These are phyloP conservation scores for Colinus virginianus DNA, from an alignment of 2,113 vertebrate genomes.

Conservation along the genomic window DNA sequence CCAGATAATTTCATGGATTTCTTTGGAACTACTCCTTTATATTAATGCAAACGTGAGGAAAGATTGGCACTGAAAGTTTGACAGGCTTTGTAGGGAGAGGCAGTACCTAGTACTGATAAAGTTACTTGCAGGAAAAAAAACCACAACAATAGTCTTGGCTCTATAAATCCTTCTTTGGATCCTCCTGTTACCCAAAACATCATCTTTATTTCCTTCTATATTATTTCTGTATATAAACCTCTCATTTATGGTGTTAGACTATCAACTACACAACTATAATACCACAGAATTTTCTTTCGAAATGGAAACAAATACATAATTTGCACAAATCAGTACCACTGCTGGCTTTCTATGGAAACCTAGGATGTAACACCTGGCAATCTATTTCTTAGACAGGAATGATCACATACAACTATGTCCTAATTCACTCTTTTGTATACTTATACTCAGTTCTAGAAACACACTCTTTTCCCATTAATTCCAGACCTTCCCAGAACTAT, in stretches of 20 bases:
- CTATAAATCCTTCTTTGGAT: neutral
- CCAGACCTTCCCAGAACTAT: neutral
- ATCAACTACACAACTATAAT: neutral
- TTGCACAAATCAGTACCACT: neutral
- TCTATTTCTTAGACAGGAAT: neutral
- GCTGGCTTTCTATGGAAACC: neutral
- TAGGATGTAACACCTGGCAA: neutral
- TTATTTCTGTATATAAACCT: neutral
- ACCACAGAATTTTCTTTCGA: neutral
- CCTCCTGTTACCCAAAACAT: neutral
- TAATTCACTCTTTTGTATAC: neutral
- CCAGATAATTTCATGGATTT: neutral
- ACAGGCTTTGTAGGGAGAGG: neutral
- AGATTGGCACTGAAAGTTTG: neutral
- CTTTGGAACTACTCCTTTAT: neutral
- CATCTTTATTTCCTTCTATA: neutral
- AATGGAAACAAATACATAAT: neutral
- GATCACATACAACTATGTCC: neutral
- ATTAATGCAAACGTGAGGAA: neutral
- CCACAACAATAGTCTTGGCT: neutral
- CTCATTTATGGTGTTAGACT: neutral
- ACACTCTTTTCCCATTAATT: neutral
- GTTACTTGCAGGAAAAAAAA: neutral
- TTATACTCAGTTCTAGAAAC: neutral
- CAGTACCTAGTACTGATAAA: neutral